Base-by-base conservation (phyloP, 2,888 invertebrate species). In the Torymus auratus region DNA sequence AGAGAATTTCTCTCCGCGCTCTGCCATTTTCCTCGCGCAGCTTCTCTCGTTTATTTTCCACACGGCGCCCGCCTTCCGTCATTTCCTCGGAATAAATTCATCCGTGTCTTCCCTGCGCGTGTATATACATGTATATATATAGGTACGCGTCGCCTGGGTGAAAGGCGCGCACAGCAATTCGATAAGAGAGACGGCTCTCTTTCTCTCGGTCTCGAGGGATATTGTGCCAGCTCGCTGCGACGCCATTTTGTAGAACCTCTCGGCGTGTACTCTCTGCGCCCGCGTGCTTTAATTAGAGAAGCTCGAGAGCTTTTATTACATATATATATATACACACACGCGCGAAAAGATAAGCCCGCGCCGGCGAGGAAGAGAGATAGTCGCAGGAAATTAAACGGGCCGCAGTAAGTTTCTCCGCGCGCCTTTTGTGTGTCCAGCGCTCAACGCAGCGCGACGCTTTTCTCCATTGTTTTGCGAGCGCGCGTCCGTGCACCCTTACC, bases 61-160 rank as follows among this genome's bases (percentile, higher is more conserved):
- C 67, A 17, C 60, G 17, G n/a, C 7, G 13, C 56, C 65, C 56
- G 52, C 78, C 55, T 69, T 58, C 14, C 65, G 70, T 72, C 80
- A 76, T 80, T 75, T 75, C 41, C 70, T 65, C 28, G 69, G 67
- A 62, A 80, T 77, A 77, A 80, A 75, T 80, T 72, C 61, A n/a
- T 55, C 53, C 53, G 53, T 20, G 7, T 60, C 67, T 14, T 12
- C 10, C 64, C 67, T 2, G 20, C 50, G 14, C 60, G 28, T 20
- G 15, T 15, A 1, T n/a, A 52, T 14, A 50, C 50, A 15, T 15
- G 17, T n/a, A 20, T 23, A 56, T 56, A 28, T 69, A 61, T 62
- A 28, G 13, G 55, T 20, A 20, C 20, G 1, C 20, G 20, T 56
- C 15, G n/a, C 13, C 61, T 1, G 14, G 28, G 58, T 67, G 65